A percentile compares a stretch with the other conserved stretches of the same genome.
Conservation (phyloP, 2,888 invertebrate genomes). For the Caenorhabditis afra region DNA sequence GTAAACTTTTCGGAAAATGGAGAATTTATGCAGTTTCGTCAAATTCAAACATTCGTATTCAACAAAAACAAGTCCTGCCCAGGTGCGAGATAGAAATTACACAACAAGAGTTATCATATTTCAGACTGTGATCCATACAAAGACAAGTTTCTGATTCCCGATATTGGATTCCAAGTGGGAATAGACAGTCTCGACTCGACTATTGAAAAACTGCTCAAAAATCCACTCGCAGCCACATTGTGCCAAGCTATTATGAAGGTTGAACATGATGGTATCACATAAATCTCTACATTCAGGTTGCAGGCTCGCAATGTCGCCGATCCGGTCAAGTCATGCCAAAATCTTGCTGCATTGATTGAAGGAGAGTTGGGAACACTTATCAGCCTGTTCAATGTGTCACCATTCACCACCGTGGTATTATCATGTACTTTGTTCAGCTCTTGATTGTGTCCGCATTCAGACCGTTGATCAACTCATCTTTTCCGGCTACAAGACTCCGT, state of each 20-base stretch:
- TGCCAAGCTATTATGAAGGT: conserved; percentile 42
- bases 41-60: conserved; percentile 65
- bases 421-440: conserved; percentile 17
- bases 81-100: conserved; percentile 8
- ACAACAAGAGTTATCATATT: neutral
- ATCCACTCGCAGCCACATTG: conserved; percentile 26
- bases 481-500: conserved; percentile 71
- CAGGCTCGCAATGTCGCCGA: neutral
- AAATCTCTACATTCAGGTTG: neutral
- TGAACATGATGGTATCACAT: too few species aligned
- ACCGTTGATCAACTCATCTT: conserved; percentile 72
- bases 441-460: conserved; percentile 45
- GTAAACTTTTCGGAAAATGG: conserved; percentile 58
- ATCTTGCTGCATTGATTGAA: conserved; percentile 52
- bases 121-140: conserved; percentile 67
- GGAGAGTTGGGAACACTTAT: conserved; percentile 66
- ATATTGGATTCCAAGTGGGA: conserved; percentile 67
- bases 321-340: conserved; percentile 33
- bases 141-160: conserved; percentile 69
- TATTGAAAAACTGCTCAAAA: conserved; percentile 36
- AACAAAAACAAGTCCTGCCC: conserved; percentile 64
- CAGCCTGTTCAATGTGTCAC: conserved; percentile 64
- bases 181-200: conserved; percentile 51
- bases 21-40: conserved; percentile 64
- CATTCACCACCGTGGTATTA: conserved; percentile 67